A percentile compares a stretch with the other conserved stretches of the same genome.
Conservation (phyloP, 2,888 invertebrate genomes). For the Mythimna ferrago region DNA sequence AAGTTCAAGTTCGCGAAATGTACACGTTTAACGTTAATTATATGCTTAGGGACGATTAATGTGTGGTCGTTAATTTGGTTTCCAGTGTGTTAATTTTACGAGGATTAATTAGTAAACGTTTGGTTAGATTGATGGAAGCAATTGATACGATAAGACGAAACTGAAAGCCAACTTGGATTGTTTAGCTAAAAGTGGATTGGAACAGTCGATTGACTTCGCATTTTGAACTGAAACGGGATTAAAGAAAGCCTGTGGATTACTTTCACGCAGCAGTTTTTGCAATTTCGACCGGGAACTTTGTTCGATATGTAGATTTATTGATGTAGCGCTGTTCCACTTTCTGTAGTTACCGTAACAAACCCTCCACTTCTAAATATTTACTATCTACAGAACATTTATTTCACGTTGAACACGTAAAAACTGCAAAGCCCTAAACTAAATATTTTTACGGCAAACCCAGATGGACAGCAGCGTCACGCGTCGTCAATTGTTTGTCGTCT, state of each 20-base stretch:
- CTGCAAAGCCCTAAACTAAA: background rate
- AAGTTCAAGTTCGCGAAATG: slow-evolving; percentile 52
- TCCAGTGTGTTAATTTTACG: slow-evolving; percentile 40
- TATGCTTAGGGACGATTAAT: slow-evolving; percentile 44
- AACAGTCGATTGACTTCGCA: slow-evolving; percentile 17
- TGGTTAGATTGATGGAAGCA: slow-evolving; percentile 1
- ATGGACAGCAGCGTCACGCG: no score
- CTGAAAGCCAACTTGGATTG: slow-evolving; percentile 8
- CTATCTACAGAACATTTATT: background rate
- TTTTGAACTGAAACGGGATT: slow-evolving; percentile 28
- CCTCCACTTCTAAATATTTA: background rate
- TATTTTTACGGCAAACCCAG: background rate
- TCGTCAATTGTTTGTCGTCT: no score
- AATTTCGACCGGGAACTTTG: slow-evolving; percentile 20
- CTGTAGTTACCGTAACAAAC: no score
- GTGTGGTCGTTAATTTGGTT: slow-evolving; percentile 46
- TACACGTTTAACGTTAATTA: slow-evolving; percentile 56
- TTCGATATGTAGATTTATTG: background rate
- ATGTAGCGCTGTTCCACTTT: background rate
- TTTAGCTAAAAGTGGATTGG: background rate
- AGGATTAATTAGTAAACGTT: slow-evolving; percentile 21
- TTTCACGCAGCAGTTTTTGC: slow-evolving; percentile 24
- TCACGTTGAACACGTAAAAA: background rate
- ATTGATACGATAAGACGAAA: slow-evolving; percentile 15
- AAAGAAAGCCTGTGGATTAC: slow-evolving; percentile 26